Evolutionary conservation across 2,888 invertebrate genomes (phyloP), one percentile per base, ranked within the genome.

Genomic region (Drosophila macrospina): DNA sequence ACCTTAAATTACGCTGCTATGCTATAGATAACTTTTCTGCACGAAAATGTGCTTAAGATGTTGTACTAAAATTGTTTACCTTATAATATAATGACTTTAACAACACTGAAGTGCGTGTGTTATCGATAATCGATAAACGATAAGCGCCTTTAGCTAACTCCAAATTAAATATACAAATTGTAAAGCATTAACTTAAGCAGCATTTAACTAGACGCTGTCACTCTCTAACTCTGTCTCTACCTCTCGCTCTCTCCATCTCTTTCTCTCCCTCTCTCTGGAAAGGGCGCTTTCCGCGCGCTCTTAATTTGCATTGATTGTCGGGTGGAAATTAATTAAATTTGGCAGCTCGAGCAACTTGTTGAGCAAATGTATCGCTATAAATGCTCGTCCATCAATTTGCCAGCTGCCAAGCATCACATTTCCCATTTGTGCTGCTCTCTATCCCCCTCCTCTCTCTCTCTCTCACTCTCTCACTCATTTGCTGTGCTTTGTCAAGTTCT

Each of bases 261-360:
- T 4, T 8, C 4, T 26, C 15, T 8, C 5, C 15, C 20, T 32
- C 10, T 5, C 30, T 10, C 10, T 39, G 39, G 1, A 36, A 6
- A n/a, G 20, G 2, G 24, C 10, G 4, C 39, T 39, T 32, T 48
- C 20, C 3, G 2, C 32, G n/a, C 32, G 48, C 50, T 30, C 26
- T 55, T 67, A 39, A 74, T 76, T 68, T 71, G 75, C 75, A 75
- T 76, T 74, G 71, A 76, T 76, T 76, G 62, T 54, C 11, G 15
- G 42, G 42, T n/a, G 24, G 45, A 74, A 78, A 78, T 78, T 78
- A 78, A 78, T 78, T 78, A 78, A 78, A 71, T 66, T 65, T 47
- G 34, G 56, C 63, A 57, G 59, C 34, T 54, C 15, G 63, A 39
- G 75, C 70, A 75, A 74, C 72, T 74, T 74, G 72, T 74, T 74